Percentiles rank a stretch among this genome's conserved stretches.
Evolutionary conservation across 1,140 invertebrate species (phyloP).

Genomic region (Mycetomoellerius zeteki): DNA sequence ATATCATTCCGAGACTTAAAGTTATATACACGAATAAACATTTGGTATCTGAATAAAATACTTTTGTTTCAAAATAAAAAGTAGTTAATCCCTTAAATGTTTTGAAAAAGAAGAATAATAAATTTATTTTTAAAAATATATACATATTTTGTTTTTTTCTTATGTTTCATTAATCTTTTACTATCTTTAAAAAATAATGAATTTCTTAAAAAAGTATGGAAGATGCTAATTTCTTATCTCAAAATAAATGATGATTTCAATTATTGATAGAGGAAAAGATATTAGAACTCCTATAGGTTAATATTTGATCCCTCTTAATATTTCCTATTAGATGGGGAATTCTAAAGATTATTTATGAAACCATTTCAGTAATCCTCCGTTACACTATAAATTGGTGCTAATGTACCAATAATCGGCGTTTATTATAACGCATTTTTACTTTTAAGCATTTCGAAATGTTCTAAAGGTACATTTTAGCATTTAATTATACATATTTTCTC

Average conservation of each 20-base stretch:
- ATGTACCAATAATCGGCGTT: too few species aligned
- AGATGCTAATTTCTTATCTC: neutral
- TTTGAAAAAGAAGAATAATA: neutral
- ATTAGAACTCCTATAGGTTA: too few species aligned
- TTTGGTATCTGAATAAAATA: neutral
- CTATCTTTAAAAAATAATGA: neutral
- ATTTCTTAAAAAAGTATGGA: neutral
- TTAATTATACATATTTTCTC: too few species aligned
- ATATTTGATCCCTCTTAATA: too few species aligned
- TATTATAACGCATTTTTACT: too few species aligned
- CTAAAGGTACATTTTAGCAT: too few species aligned
- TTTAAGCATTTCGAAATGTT: too few species aligned
- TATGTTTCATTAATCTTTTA: neutral
- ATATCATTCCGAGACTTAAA: neutral
- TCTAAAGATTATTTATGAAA: too few species aligned
- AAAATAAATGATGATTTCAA: neutral
- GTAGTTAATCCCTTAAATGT: neutral
- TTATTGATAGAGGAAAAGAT: too few species aligned
- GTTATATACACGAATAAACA: neutral
- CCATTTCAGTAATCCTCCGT: too few species aligned
- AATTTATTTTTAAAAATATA: neutral
- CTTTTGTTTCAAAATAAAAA: neutral
- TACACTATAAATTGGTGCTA: too few species aligned
- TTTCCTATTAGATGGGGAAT: too few species aligned
- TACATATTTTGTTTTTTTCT: neutral